Percentiles rank a stretch among this genome's conserved stretches.
phyloP scores from a whole-genome alignment of 2,113 vertebrate genomes.

The Anarrhichthys ocellatus region DNA sequence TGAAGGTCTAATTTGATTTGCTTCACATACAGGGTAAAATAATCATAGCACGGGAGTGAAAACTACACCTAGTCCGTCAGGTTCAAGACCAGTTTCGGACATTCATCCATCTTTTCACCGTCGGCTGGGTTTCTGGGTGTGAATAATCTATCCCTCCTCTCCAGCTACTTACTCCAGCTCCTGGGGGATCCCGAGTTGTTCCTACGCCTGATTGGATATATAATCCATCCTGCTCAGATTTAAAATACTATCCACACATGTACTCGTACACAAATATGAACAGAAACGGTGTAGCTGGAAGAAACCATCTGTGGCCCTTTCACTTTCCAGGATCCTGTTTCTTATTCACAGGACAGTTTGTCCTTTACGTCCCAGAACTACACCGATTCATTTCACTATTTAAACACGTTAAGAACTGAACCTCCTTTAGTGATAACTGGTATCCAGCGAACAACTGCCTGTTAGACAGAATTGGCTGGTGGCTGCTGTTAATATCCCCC shows the following conservation, averaged over 20 bases:
- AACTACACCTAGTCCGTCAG: too few relatives aligned
- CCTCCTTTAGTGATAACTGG: not conserved
- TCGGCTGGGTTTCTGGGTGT: not conserved
- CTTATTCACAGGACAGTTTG: not conserved
- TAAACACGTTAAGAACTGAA: not conserved
- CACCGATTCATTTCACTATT: not conserved
- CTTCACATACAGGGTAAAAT: too few relatives aligned
- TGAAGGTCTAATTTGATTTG: too few relatives aligned
- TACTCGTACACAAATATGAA: not conserved
- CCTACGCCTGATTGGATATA: not conserved
- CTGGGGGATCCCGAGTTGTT: not conserved
- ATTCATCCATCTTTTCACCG: not conserved
- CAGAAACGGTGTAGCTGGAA: not conserved
- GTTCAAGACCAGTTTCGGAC: not conserved
- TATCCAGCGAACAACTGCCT: slow-evolving; percentile 1
- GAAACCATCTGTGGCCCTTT: not conserved
- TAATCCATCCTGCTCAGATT: not conserved
- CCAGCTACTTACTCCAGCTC: not conserved
- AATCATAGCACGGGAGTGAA: too few relatives aligned
- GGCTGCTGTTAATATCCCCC: slow-evolving; percentile 31
- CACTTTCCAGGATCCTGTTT: not conserved
- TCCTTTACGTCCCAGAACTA: not conserved
- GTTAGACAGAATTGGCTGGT: slow-evolving; percentile 16
- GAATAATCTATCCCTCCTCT: not conserved
- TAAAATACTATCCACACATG: not conserved